Evolutionary conservation across 2,888 invertebrate species (phyloP).

Genomic region (Cryptophagus acutangulus): DNA sequence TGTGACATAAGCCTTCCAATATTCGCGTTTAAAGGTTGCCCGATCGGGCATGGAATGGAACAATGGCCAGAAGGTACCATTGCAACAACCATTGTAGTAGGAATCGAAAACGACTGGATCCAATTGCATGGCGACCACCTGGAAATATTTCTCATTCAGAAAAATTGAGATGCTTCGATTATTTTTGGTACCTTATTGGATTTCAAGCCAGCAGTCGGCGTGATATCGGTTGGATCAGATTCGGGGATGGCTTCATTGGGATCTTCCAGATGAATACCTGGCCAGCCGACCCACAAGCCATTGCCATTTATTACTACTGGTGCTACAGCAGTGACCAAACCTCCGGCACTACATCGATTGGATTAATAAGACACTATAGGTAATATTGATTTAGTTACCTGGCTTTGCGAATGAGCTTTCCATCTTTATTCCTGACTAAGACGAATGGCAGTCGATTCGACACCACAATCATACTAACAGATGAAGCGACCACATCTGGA

Average conservation of each 20-base stretch:
- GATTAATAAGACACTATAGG: background rate
- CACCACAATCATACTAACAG: conserved; percentile 81
- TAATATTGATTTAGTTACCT: conserved; percentile 57
- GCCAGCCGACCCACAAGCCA: conserved; percentile 90
- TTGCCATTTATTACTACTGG: conserved; percentile 81
- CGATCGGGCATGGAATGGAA: conserved; percentile 91
- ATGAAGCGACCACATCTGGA: conserved; percentile 46
- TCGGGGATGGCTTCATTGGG: conserved; percentile 77
- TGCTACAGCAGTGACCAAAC: conserved; percentile 84
- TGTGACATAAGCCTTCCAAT: conserved; percentile 75
- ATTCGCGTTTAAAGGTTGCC: conserved; percentile 74
- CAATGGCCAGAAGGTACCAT: conserved; percentile 87
- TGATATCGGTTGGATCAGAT: conserved; percentile 78
- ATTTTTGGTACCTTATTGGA: conserved; percentile 85
- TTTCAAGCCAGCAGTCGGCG: conserved; percentile 79
- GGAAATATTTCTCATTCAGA: conserved; percentile 14
- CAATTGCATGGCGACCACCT: conserved; percentile 78
- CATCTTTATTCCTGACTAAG: conserved; percentile 67
- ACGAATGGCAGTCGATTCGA: conserved; percentile 88
- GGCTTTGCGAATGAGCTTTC: conserved; percentile 74
- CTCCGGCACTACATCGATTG: conserved; percentile 71
- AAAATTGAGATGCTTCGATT: no score
- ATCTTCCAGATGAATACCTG: conserved; percentile 76
- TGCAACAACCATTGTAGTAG: conserved; percentile 90
- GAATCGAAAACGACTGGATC: conserved; percentile 73